Conservation (phyloP, 2,888 invertebrate genomes). For the Dynastes grantii region DNA sequence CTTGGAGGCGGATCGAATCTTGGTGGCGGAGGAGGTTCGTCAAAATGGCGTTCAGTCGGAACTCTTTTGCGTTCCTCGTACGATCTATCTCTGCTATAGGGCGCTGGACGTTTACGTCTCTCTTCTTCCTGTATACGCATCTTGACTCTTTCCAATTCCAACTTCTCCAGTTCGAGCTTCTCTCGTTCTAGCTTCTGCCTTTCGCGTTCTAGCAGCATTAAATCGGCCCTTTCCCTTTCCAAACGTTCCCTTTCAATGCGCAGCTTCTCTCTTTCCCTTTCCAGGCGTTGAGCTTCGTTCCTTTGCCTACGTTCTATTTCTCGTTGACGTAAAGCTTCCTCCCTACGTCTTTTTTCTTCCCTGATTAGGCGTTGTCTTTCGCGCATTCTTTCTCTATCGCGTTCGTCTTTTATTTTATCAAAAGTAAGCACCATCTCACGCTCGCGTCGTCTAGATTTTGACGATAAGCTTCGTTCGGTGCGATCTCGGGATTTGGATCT, state of each 20-base stretch:
- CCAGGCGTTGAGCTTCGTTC: conserved; percentile 87
- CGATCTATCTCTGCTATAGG: conserved; percentile 68
- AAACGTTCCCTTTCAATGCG: conserved; percentile 89
- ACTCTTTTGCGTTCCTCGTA: conserved; percentile 67
- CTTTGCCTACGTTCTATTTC: conserved; percentile 88
- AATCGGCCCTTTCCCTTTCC: conserved; percentile 90
- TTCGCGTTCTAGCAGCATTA: conserved; percentile 88
- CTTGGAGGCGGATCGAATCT: conserved; percentile 72
- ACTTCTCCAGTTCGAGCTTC: conserved; percentile 78
- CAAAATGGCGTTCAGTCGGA: conserved; percentile 68
- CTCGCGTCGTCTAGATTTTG: conserved; percentile 66
- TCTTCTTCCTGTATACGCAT: conserved; percentile 77
- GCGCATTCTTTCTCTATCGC: conserved; percentile 81
- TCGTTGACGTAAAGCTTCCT: conserved; percentile 83
- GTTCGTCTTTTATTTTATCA: conserved; percentile 87
- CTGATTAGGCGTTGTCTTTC: conserved; percentile 85
- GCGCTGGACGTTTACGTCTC: conserved; percentile 74
- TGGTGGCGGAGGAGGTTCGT: conserved; percentile 75
- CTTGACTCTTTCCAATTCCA: conserved; percentile 88
- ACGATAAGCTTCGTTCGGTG: conserved; percentile 58
- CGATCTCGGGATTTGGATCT: conserved; percentile 63
- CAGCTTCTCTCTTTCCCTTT: conserved; percentile 86
- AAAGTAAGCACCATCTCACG: conserved; percentile 81
- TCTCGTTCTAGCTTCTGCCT: conserved; percentile 80
- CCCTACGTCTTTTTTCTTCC: conserved; percentile 86